These are phyloP conservation scores for Rhagium mordax DNA, from an alignment of 2,888 invertebrate species.

Conservation along the genomic window DNA sequence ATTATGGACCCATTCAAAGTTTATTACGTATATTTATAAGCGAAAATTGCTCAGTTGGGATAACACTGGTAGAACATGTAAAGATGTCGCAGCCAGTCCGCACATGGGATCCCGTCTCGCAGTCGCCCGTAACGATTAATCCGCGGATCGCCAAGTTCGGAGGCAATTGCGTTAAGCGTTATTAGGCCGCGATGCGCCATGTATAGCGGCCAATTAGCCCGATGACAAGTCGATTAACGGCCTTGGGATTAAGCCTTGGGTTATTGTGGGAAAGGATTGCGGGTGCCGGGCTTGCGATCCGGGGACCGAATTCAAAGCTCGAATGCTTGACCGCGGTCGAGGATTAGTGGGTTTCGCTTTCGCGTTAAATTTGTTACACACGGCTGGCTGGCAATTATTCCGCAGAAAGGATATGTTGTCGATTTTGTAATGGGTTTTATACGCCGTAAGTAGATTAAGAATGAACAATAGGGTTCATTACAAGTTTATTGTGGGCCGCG, in stretches of 20 bases:
- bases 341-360: constrained; percentile 21
- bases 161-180: constrained; percentile 18
- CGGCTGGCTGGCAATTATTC: background rate
- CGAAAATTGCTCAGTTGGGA: too few relatives aligned
- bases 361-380: constrained; percentile 2
- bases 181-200: constrained; percentile 12
- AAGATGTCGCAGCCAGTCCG: background rate
- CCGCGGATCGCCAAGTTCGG: constrained; percentile 10
- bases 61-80: too few relatives aligned
- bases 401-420: constrained; percentile 3
- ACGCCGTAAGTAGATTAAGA: background rate
- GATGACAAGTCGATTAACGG: constrained; percentile 34
- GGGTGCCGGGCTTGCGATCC: background rate
- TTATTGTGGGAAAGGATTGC: constrained; percentile 29
- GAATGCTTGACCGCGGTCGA: constrained; percentile 17
- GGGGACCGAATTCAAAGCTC: constrained; percentile 6
- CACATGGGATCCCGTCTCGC: background rate
- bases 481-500: background rate
- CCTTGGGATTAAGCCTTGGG: constrained; percentile 7
- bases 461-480: background rate
- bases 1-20: too few relatives aligned
- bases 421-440: background rate
- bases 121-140: background rate
- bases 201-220: constrained; percentile 26
- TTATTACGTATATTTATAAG: too few relatives aligned